Evolutionary conservation across 2,888 invertebrate species (phyloP), one percentile per base, ranked within the genome.

Genomic region (Exephanes ischioxanthus): DNA sequence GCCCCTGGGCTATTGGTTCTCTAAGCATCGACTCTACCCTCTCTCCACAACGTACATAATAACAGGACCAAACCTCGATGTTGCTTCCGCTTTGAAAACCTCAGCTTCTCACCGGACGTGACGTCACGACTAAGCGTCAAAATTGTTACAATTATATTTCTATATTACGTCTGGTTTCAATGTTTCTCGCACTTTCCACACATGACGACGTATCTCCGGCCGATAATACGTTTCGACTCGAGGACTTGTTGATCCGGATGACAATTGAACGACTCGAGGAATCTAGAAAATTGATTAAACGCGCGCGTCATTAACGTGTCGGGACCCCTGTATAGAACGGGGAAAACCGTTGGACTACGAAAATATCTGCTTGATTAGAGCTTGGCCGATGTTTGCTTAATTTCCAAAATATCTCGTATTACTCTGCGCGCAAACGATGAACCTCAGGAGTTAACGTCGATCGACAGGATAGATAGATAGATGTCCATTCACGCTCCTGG

Each of bases 241-340:
- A 48, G 58, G 53, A 22, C 75, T 75, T 72, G 85, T 80, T 83
- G 85, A 85, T 75, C 79, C 61, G 76, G 26, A 80, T 76, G 66
- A 58, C 33, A 48, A 4, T 66, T 16, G 33, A 3, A 3, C 26
- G 41, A 22, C 71, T 37, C 66, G 66, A 67, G 66, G 76, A 82
- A 81, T 79, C 71, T 61, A 41, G 58, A 45, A 67, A 83, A 85
- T 86, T 85, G 87, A 86, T 86, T 81, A 84, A 88, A 87, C 83
- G 61, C 80, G 22, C 37, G 33, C 75, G 48, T 33, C 66, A 37
- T 33, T n/a, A 16, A 45, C 63, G 66, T 11, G 45, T 63, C 63
- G 78, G 75, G 75, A 67, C 3, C 14, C 6, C 6, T 16, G 26
- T 30, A 33, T 30, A 26, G 61, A 33, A 11, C 26, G 19, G 26